phyloP scores from a whole-genome alignment of 2,797 vertebrate genomes.

The Anabas testudineus region DNA sequence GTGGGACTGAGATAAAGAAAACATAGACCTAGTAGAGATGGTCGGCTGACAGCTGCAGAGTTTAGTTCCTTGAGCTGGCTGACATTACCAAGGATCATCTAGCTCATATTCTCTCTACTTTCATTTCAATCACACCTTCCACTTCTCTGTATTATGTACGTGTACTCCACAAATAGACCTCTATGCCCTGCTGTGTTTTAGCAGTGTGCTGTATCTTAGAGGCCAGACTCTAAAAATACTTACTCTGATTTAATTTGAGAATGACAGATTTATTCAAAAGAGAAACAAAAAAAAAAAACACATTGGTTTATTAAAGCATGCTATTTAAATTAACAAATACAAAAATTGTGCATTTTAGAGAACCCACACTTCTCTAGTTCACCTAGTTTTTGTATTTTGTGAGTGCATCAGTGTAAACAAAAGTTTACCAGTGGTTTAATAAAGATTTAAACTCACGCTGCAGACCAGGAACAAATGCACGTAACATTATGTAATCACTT shows the following conservation, averaged over 20 bases:
- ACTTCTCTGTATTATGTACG: neutral
- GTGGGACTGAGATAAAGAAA: too few relatives aligned
- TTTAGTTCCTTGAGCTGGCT: neutral
- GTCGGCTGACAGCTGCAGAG: too few relatives aligned
- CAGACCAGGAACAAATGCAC: neutral
- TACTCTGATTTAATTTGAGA: too few relatives aligned
- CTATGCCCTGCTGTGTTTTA: neutral
- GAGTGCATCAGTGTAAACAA: neutral
- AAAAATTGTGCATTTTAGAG: too few relatives aligned
- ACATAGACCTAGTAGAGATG: too few relatives aligned
- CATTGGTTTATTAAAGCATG: too few relatives aligned
- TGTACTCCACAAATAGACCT: conserved; percentile 31
- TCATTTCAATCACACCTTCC: neutral
- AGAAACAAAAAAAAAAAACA: too few relatives aligned
- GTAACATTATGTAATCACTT: neutral
- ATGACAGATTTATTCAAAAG: too few relatives aligned
- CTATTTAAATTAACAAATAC: too few relatives aligned
- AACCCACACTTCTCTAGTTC: too few relatives aligned
- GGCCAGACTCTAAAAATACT: too few relatives aligned
- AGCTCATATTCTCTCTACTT: neutral
- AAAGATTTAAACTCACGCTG: neutral
- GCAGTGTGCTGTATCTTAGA: neutral
- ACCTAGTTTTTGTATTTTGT: too few relatives aligned
- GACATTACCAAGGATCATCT: conserved; percentile 9
- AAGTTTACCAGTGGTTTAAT: neutral